Percentiles rank a stretch among this genome's conserved stretches.
These are phyloP conservation scores for Zele albiditarsus DNA, from an alignment of 2,888 invertebrate species.

Conservation along the genomic window DNA sequence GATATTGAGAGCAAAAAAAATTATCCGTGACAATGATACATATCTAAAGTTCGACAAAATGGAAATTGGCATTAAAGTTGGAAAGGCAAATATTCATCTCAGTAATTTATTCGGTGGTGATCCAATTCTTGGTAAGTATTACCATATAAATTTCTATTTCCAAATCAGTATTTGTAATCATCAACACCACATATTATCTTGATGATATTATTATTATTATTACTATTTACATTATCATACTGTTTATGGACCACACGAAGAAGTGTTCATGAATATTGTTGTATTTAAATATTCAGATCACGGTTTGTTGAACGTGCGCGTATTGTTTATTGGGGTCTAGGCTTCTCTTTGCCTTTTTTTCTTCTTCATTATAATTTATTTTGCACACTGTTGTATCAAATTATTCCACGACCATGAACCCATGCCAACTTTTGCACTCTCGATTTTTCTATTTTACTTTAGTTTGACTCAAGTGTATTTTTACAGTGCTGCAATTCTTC, in stretches of 20 bases:
- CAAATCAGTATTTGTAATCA: not conserved
- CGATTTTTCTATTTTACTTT: no score
- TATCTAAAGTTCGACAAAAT: slow-evolving; percentile 80
- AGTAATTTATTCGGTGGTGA: slow-evolving; percentile 82
- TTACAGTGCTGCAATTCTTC: no score
- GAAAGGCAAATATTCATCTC: slow-evolving; percentile 77
- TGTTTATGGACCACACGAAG: not conserved
- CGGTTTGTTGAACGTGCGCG: slow-evolving; percentile 8
- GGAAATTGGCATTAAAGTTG: slow-evolving; percentile 77
- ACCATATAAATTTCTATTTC: slow-evolving; percentile 15
- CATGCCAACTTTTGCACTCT: not conserved
- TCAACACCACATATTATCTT: not conserved
- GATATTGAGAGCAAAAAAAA: slow-evolving; percentile 78
- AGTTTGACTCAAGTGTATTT: not conserved
- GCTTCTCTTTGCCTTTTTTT: slow-evolving; percentile 22
- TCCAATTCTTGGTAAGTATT: slow-evolving; percentile 75
- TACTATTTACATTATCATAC: not conserved
- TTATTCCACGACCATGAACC: not conserved
- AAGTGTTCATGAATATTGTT: not conserved
- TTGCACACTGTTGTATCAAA: not conserved
- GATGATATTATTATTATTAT: not conserved
- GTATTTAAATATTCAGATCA: not conserved
- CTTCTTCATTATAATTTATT: not conserved
- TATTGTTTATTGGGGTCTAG: slow-evolving; percentile 46
- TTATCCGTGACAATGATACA: slow-evolving; percentile 75